Evolutionary conservation across 2,113 vertebrate genomes (phyloP).

Genomic region (Leptobrachium ailaonicum): DNA sequence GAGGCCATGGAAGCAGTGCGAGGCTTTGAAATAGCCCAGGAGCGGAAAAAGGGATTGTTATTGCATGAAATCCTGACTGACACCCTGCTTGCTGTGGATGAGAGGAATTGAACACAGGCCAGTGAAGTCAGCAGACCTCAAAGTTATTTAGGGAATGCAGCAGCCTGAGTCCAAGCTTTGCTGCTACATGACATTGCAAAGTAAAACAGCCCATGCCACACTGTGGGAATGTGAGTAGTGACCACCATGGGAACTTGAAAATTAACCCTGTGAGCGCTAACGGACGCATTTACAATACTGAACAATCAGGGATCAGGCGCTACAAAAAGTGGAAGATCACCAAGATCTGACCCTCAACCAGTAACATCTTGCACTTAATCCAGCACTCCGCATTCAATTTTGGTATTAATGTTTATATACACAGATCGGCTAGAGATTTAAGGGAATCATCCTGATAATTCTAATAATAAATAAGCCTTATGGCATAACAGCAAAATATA

Average conservation of each 20-base stretch:
- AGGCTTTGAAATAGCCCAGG: constrained; percentile 36
- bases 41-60: constrained; percentile 35
- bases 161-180: constrained; percentile 3
- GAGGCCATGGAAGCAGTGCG: constrained; percentile 28
- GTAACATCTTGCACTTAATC: no score
- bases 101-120: constrained; percentile 29
- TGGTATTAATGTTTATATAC: no score
- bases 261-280: not conserved
- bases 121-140: constrained; percentile 26
- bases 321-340: no score
- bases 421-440: no score
- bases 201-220: not conserved
- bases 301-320: no score
- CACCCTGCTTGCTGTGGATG: constrained; percentile 31
- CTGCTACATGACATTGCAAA: not conserved
- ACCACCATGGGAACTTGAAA: not conserved
- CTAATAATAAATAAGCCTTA: no score
- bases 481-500: no score
- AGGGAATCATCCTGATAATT: no score
- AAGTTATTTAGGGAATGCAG: constrained; percentile 24
- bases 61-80: constrained; percentile 41
- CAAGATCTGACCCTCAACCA: no score
- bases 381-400: no score
- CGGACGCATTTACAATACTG: no score
- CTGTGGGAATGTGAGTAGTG: no score